Evolutionary conservation across 2,888 invertebrate genomes (phyloP).

Genomic region (Pyrrhosoma nymphula): DNA sequence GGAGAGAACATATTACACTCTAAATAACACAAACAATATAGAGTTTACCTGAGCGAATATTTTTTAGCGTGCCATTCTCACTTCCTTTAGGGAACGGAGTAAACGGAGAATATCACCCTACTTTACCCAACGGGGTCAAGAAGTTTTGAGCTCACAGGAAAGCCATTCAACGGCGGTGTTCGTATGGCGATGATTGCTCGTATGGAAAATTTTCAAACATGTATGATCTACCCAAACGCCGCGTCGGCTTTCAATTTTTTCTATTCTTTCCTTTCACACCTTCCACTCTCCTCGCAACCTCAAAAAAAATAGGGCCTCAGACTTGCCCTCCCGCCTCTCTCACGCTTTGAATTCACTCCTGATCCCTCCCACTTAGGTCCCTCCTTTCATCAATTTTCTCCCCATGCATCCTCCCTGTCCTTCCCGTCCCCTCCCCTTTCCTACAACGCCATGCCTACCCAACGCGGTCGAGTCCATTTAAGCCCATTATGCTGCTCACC

Average conservation of each 20-base stretch:
- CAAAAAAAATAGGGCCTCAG: not conserved
- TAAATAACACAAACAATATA: not conserved
- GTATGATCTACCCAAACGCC: too few relatives aligned
- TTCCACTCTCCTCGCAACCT: not conserved
- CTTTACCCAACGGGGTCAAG: not conserved
- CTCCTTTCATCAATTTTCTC: not conserved
- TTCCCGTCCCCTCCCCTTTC: not conserved
- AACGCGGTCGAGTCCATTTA: slow-evolving; percentile 1
- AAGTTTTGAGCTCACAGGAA: not conserved
- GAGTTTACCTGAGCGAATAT: not conserved
- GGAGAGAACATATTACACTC: not conserved
- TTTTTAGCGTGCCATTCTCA: not conserved
- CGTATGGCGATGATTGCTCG: not conserved
- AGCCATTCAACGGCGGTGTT: not conserved
- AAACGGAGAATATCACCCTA: not conserved
- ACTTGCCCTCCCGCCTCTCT: not conserved
- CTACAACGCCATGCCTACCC: not conserved
- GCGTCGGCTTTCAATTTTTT: too few relatives aligned
- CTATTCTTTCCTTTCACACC: not conserved
- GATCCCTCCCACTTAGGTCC: not conserved
- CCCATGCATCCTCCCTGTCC: not conserved
- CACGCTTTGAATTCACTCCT: not conserved
- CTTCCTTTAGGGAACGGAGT: not conserved
- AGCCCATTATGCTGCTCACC: slow-evolving; percentile 44
- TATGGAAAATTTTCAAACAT: not conserved